Base-by-base conservation (phyloP, 2,113 vertebrate species). In the Lathamus discolor region DNA sequence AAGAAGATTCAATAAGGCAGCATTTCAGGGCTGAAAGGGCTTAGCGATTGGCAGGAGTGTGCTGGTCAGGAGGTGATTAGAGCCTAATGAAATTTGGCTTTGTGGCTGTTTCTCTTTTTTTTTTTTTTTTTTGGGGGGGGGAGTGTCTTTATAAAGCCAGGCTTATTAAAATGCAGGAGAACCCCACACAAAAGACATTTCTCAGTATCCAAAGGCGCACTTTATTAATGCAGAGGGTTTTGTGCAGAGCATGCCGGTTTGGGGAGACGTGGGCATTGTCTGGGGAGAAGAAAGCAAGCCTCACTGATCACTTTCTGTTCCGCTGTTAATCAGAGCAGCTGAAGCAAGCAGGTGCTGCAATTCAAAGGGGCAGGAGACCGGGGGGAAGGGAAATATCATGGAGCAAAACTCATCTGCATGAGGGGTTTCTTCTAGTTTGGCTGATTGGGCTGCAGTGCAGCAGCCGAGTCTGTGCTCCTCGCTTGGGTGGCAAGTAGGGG, bases 101-200 rank as follows among this genome's bases (percentile, higher is more conserved):
- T 97, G 95, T 70, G 73, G n/a, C 68, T 61, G 22, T 82, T 86
- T 93, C 51, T 83, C 29, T 10, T 46, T 10, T 55, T 73, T 79
- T 37, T 3, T 41, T 41, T 41, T 43, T 43, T 15, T 43, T 43
- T 41, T 41, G 11, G 41, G 12, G 41, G 44, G 1, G 41, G 48
- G 29, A 10, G 3, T 24, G 48, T 27, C 68, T 96, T 93, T 95
- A 79, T 92, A 85, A 91, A 96, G 86, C 49, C 59, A 55, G 74
- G 84, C 95, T 95, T 89, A 92, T 97, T 97, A 96, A 96, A 97
- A 97, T 96, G 67, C 96, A 96, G 88, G 90, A 93, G 95, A 96
- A 74, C 64, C 73, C 76, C 74, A 27, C 75, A 97, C 86, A 97
- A 97, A 97, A 83, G 94, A 73, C 63, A 55, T 72, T 94, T 88